Evolutionary conservation across 2,113 vertebrate species (phyloP).

Genomic region (Oophaga pumilio): DNA sequence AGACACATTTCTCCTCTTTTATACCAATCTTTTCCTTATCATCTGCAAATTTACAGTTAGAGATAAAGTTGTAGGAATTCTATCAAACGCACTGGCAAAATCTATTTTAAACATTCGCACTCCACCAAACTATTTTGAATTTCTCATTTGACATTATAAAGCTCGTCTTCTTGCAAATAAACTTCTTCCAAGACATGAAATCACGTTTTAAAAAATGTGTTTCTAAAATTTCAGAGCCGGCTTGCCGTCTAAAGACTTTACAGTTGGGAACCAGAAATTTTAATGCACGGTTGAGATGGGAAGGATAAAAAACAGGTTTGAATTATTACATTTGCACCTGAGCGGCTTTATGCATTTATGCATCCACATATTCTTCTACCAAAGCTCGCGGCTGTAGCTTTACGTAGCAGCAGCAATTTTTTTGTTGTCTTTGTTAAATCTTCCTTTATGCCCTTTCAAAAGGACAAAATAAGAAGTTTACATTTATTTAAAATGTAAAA

Average conservation of each 20-base stretch:
- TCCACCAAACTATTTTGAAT: slow-evolving; percentile 50
- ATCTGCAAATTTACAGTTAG: slow-evolving; percentile 37
- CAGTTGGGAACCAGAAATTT: slow-evolving; percentile 58
- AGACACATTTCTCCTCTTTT: background rate
- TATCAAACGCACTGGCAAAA: slow-evolving; percentile 4
- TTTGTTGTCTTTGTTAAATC: slow-evolving; percentile 55
- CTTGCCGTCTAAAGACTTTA: slow-evolving; percentile 50
- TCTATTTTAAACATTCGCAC: slow-evolving; percentile 46
- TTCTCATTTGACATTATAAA: slow-evolving; percentile 52
- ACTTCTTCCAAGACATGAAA: slow-evolving; percentile 55
- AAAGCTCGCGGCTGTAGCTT: slow-evolving; percentile 42
- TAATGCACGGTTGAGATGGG: slow-evolving; percentile 56
- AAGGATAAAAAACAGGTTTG: slow-evolving; percentile 53
- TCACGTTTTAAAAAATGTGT: slow-evolving; percentile 57
- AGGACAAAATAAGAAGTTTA: slow-evolving; percentile 56
- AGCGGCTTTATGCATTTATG: slow-evolving; percentile 58
- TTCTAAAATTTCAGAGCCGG: slow-evolving; percentile 40
- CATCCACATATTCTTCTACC: slow-evolving; percentile 51
- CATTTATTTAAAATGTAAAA: slow-evolving; percentile 57
- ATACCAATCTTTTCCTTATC: slow-evolving; percentile 11
- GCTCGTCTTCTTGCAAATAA: slow-evolving; percentile 53
- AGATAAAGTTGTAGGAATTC: slow-evolving; percentile 42
- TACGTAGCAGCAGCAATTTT: slow-evolving; percentile 15
- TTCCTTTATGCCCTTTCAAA: slow-evolving; percentile 54
- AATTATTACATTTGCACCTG: slow-evolving; percentile 56